These are phyloP conservation scores for Bombus waltoni DNA, from an alignment of 1,140 invertebrate genomes.

Conservation along the genomic window DNA sequence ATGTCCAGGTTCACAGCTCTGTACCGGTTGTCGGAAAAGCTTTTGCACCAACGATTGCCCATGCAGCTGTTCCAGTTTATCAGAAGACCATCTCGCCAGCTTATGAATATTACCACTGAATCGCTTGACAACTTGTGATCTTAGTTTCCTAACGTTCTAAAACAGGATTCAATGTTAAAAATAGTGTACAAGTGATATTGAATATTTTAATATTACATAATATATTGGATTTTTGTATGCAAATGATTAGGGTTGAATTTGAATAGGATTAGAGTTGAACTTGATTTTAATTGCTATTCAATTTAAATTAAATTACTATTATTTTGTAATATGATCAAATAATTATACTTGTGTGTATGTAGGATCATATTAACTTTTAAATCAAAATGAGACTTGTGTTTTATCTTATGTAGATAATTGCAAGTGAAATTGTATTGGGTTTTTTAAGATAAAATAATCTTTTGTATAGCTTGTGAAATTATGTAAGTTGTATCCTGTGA, in stretches of 20 bases:
- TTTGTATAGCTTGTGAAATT: neutral
- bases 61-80: conserved; percentile 74
- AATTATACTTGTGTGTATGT: neutral
- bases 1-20: conserved; percentile 80
- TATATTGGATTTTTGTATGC: neutral
- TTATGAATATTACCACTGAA: conserved; percentile 63
- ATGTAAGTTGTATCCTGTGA: neutral
- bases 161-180: neutral
- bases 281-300: neutral
- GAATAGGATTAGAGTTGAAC: too few relatives aligned
- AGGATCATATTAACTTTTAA: neutral
- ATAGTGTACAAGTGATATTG: neutral
- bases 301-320: neutral
- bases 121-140: neutral
- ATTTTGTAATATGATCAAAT: neutral
- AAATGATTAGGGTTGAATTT: neutral
- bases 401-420: neutral
- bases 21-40: conserved; percentile 80
- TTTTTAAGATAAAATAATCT: neutral
- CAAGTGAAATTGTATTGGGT: neutral
- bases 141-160: neutral
- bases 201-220: neutral
- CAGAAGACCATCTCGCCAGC: conserved; percentile 75
- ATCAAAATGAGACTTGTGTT: neutral
- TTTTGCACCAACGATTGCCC: conserved; percentile 79